A percentile compares a stretch with the other conserved stretches of the same genome.
Conservation (phyloP, 2,888 invertebrate genomes). For the Drosophila neonasuta region DNA sequence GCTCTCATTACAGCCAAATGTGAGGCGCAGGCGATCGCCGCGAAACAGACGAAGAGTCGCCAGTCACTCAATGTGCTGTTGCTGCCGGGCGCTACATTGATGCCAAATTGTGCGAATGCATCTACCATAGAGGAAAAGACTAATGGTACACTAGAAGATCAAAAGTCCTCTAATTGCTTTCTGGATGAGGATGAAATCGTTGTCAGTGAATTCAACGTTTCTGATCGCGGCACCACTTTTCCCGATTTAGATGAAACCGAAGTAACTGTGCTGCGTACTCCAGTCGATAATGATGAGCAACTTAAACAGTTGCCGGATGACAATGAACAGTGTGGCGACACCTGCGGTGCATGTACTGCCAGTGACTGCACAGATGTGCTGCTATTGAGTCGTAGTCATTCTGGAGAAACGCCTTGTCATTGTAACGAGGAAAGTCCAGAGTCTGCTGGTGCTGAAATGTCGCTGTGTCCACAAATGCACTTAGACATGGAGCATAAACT, state of each 20-base stretch:
- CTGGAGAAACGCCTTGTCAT: conserved; percentile 38
- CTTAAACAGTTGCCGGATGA: neutral
- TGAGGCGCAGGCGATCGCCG: neutral
- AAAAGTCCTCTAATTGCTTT: conserved; percentile 9
- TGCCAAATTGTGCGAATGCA: conserved; percentile 31
- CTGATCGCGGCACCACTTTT: conserved; percentile 36
- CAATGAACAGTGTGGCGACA: conserved; percentile 28
- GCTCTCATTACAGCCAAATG: neutral
- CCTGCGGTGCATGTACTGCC: neutral
- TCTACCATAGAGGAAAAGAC: neutral
- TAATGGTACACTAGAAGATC: neutral
- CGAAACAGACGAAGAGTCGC: neutral
- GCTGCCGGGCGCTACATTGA: conserved; percentile 48
- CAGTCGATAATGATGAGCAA: conserved; percentile 33
- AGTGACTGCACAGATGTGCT: conserved; percentile 61
- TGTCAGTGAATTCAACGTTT: conserved; percentile 54
- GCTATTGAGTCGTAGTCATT: conserved; percentile 43
- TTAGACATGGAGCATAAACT: conserved; percentile 9
- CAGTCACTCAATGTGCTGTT: conserved; percentile 55
- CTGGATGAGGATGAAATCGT: conserved; percentile 51
- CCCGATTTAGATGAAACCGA: conserved; percentile 55
- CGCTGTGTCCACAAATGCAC: conserved; percentile 3
- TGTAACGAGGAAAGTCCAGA: conserved; percentile 19
- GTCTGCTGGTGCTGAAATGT: neutral
- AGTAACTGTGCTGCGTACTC: conserved; percentile 47